Evolutionary conservation across 1,140 invertebrate species (phyloP).

Genomic region (Penaeus indicus): DNA sequence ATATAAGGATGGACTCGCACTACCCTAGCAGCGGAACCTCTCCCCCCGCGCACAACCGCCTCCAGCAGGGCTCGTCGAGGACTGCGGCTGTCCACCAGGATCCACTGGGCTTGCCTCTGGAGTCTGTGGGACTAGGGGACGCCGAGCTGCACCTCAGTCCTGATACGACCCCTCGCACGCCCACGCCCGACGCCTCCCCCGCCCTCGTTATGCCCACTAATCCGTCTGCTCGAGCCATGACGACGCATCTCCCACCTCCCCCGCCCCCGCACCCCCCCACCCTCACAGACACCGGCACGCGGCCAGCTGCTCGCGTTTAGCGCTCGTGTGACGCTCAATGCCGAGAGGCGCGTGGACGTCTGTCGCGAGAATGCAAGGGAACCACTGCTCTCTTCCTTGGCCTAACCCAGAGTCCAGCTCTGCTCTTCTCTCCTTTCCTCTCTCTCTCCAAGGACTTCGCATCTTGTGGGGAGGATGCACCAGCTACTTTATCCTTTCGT

Average conservation of each 20-base stretch:
- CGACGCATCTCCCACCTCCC: background rate
- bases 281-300: background rate
- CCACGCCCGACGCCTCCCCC: background rate
- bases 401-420: no score
- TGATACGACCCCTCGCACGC: background rate
- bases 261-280: background rate
- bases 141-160: background rate
- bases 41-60: constrained; percentile 8
- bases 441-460: no score
- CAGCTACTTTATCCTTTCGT: no score
- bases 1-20: constrained; percentile 49
- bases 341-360: background rate
- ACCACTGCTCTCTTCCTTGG: background rate
- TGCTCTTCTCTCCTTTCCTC: no score
- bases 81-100: background rate
- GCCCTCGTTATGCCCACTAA: background rate
- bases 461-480: no score
- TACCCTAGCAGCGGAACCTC: background rate
- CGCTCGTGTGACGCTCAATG: background rate
- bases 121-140: background rate
- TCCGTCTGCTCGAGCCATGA: constrained; percentile 6
- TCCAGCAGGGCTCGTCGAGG: background rate
- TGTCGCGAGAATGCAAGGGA: background rate
- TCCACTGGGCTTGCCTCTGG: background rate
- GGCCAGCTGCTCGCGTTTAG: background rate